Evolutionary conservation across 2,113 vertebrate species (phyloP).

Genomic region (Mandrillus leucophaeus): DNA sequence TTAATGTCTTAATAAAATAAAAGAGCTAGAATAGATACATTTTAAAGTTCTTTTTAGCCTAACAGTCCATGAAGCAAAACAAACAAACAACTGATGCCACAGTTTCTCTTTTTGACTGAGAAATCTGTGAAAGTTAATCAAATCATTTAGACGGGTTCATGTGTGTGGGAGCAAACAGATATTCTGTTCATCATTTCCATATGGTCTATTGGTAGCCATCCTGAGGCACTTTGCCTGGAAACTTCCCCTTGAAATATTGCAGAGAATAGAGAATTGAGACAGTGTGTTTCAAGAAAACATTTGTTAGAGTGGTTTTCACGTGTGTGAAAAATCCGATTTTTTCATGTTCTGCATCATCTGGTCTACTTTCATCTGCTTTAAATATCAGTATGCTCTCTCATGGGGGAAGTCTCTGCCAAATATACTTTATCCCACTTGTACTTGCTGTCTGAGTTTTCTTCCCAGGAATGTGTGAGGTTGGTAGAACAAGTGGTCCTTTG

Average conservation of each 20-base stretch:
- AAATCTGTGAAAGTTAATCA: slow-evolving; percentile 15
- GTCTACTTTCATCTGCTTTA: not conserved
- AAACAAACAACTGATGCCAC: not conserved
- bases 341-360: not conserved
- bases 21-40: not conserved
- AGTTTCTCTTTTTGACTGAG: slow-evolving; percentile 33
- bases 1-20: slow-evolving; percentile 25
- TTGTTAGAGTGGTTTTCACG: not conserved
- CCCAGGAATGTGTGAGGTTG: not conserved
- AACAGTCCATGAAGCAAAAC: not conserved
- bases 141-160: slow-evolving; percentile 24
- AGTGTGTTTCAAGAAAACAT: not conserved
- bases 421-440: not conserved
- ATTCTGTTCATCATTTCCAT: not conserved
- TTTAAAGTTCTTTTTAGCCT: slow-evolving; percentile 22
- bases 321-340: not conserved
- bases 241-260: not conserved
- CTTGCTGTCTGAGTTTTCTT: not conserved
- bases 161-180: not conserved
- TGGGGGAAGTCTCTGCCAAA: not conserved
- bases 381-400: not conserved
- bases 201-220: not conserved
- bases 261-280: slow-evolving; percentile 2
- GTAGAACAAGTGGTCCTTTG: not conserved
- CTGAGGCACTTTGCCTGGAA: slow-evolving; percentile 34